Percentiles rank a stretch among this genome's conserved stretches.
phyloP scores from a whole-genome alignment of 2,113 vertebrate species.

The Aramus guarauna region DNA sequence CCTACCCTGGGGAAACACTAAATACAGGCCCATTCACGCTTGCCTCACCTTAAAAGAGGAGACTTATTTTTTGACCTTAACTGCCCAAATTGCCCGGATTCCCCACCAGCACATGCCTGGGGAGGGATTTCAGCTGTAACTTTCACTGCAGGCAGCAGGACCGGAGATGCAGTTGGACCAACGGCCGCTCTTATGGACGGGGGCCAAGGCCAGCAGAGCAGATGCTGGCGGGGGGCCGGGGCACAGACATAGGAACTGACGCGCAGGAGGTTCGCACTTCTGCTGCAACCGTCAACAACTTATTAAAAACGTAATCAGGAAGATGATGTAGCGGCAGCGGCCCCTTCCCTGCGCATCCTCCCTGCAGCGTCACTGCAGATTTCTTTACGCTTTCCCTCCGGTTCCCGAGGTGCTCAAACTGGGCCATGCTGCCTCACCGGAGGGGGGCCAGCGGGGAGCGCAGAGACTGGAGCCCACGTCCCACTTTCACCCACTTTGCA shows the following conservation, averaged over 20 bases:
- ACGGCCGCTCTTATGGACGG: rapidly evolving
- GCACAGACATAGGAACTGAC: neutral
- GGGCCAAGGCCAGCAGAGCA: neutral
- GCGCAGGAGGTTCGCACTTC: neutral
- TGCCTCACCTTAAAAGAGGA: neutral
- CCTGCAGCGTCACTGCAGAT: neutral
- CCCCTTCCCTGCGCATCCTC: neutral
- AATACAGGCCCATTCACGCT: neutral
- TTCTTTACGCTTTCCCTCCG: rapidly evolving
- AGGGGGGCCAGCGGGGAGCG: neutral
- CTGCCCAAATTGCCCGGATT: neutral
- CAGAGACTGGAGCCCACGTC: neutral
- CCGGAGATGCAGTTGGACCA: neutral
- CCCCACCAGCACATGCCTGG: rapidly evolving
- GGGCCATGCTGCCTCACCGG: neutral
- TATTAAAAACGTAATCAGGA: neutral
- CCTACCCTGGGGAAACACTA: neutral
- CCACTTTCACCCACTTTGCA: neutral
- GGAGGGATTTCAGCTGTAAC: neutral
- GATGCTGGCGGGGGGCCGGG: rapidly evolving
- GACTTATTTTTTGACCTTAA: neutral
- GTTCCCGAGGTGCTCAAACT: neutral
- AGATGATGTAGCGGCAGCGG: neutral
- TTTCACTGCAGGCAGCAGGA: neutral
- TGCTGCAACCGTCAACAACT: neutral